These are phyloP conservation scores for Sturnus vulgaris DNA, from an alignment of 2,113 vertebrate genomes.

Conservation along the genomic window DNA sequence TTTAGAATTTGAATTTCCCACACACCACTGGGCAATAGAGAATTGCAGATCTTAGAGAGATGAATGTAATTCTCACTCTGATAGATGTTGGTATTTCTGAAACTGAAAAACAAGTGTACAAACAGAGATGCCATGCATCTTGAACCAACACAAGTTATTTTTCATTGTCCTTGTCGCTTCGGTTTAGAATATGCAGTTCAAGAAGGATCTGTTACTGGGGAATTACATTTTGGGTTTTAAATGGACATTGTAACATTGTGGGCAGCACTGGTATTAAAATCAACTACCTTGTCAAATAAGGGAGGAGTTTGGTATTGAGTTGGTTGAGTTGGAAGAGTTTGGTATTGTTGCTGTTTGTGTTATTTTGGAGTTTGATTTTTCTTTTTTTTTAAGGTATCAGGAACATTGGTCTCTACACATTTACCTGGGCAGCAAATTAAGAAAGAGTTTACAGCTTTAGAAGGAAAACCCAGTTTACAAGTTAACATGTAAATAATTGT, in stretches of 20 bases:
- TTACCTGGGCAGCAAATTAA: background rate
- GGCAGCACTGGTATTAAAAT: background rate
- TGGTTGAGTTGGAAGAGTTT: background rate
- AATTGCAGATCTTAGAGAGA: background rate
- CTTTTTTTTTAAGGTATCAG: too few species aligned
- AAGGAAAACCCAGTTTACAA: background rate
- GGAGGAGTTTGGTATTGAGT: background rate
- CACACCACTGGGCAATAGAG: background rate
- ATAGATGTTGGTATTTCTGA: background rate
- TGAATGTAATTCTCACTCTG: background rate
- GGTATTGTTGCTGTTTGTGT: background rate
- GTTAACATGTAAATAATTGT: accelerated
- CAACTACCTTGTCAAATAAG: background rate
- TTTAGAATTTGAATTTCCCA: background rate
- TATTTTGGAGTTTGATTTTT: background rate
- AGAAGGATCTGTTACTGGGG: background rate
- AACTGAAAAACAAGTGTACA: background rate
- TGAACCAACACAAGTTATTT: background rate
- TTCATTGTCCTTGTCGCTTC: background rate
- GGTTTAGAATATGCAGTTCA: background rate
- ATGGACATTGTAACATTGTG: background rate
- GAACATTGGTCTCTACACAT: background rate
- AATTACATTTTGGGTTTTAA: background rate
- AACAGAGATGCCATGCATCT: background rate
- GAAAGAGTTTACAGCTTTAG: background rate